Percentiles rank a stretch among this genome's conserved stretches.
Conservation (phyloP, 2,113 vertebrate species). For the Dipodomys spectabilis region DNA sequence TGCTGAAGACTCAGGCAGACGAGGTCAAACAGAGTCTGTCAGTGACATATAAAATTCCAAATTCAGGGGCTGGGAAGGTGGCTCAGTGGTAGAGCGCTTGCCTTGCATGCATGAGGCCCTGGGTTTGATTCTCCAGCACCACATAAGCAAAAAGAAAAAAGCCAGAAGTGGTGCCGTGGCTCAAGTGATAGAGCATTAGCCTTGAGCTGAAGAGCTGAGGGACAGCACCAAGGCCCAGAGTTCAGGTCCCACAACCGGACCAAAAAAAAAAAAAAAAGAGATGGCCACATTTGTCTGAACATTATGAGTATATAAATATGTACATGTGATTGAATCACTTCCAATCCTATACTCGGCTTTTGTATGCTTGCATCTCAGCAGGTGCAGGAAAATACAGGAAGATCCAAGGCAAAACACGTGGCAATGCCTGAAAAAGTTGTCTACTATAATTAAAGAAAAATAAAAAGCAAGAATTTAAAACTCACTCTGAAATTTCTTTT, state of each 20-base stretch:
- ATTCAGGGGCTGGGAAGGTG: not conserved
- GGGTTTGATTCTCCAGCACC: no score
- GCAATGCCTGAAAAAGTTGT: not conserved
- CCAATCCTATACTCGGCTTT: not conserved
- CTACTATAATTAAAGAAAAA: not conserved
- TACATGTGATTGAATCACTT: not conserved
- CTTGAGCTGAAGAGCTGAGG: no score
- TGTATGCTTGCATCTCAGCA: not conserved
- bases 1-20: not conserved
- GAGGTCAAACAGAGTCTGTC: not conserved
- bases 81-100: no score
- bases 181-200: no score
- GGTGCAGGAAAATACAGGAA: not conserved
- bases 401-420: not conserved
- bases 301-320: not conserved
- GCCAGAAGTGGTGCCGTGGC: no score
- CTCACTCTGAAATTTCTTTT: not conserved
- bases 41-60: constrained; percentile 2
- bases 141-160: no score
- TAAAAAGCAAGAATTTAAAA: constrained; percentile 16
- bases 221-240: no score
- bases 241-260: no score
- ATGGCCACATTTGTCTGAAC: not conserved
- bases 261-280: not conserved
- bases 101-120: no score